A percentile compares a stretch with the other conserved stretches of the same genome.
These are phyloP conservation scores for Pipistrellus pygmaeus DNA, from an alignment of 2,797 vertebrate species.

Conservation along the genomic window DNA sequence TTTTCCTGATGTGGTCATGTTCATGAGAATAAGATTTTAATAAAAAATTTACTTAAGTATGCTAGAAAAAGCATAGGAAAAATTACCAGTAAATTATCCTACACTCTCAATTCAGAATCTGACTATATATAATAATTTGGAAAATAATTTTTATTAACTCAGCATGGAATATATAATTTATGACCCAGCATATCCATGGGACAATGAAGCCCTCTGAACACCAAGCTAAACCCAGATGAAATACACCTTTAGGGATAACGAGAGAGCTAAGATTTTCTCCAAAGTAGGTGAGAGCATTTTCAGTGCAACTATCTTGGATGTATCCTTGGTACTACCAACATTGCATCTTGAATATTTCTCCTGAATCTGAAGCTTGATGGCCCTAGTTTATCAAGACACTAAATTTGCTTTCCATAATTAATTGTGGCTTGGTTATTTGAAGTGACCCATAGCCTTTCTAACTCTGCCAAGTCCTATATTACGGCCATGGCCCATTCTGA, in stretches of 20 bases:
- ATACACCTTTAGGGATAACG: neutral
- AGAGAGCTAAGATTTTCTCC: neutral
- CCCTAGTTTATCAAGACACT: neutral
- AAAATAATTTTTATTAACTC: constrained; percentile 5
- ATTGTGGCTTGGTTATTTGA: neutral
- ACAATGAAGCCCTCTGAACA: neutral
- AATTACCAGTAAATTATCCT: neutral
- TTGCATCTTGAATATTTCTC: neutral
- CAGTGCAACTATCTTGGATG: neutral
- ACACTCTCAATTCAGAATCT: neutral
- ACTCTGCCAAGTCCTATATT: neutral
- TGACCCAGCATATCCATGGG: neutral
- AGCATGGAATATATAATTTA: neutral
- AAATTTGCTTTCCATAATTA: neutral
- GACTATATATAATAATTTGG: neutral
- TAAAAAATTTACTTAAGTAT: neutral
- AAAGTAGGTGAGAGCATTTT: neutral
- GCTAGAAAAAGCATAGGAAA: neutral
- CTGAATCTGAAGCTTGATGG: neutral
- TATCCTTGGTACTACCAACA: neutral
- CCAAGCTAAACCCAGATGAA: neutral
- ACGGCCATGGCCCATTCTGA: neutral
- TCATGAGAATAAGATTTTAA: neutral
- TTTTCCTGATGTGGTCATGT: neutral
- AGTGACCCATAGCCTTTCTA: neutral